Conservation (phyloP, 2,113 vertebrate species). For the Phyllopteryx taeniolatus region DNA sequence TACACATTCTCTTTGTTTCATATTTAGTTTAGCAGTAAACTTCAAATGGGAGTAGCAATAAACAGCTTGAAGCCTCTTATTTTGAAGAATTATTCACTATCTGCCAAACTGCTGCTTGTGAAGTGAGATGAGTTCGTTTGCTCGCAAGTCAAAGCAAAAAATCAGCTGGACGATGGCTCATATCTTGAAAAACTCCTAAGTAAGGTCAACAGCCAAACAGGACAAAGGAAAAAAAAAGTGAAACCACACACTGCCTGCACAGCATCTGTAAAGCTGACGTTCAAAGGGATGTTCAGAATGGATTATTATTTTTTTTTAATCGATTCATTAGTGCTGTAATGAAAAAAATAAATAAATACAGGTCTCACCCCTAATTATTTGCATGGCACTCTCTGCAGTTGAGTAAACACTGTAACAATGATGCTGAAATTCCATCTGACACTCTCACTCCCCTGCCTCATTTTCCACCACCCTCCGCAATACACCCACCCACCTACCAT, state of each 20-base stretch:
- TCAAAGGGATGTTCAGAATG: neutral
- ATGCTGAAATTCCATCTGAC: neutral
- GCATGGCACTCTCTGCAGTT: neutral
- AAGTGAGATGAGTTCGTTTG: too few relatives aligned
- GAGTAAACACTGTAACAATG: neutral
- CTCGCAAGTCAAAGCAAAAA: too few relatives aligned
- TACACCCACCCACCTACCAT: neutral
- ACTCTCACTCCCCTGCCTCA: conserved; percentile 1
- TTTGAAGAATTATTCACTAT: too few relatives aligned
- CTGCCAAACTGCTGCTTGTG: too few relatives aligned
- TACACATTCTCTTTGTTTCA: too few relatives aligned
- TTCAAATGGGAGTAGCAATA: too few relatives aligned
- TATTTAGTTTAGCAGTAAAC: too few relatives aligned
- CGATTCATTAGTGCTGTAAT: neutral
- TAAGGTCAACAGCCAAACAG: too few relatives aligned
- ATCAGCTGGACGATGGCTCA: too few relatives aligned
- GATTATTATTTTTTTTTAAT: neutral
- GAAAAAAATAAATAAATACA: neutral
- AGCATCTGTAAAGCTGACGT: neutral
- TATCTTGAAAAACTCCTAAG: too few relatives aligned
- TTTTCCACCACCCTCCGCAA: neutral
- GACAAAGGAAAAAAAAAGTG: too few relatives aligned
- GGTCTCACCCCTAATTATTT: neutral
- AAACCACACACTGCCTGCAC: neutral
- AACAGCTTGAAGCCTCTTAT: too few relatives aligned